Percentiles rank a stretch among this genome's conserved stretches.
Evolutionary conservation across 2,797 vertebrate species (phyloP).

Genomic region (Morelia viridis): DNA sequence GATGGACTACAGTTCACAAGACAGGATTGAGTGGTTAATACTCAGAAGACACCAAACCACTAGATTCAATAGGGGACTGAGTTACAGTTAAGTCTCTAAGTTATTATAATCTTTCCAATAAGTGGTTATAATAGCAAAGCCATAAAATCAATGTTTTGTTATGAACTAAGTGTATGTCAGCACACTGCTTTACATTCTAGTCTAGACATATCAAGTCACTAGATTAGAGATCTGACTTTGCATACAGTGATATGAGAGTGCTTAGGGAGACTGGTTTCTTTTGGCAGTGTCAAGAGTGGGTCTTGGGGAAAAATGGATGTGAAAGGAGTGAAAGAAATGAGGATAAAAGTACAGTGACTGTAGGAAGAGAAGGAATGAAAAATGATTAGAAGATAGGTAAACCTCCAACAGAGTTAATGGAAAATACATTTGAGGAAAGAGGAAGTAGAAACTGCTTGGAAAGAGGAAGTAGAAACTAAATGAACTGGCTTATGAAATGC

Average conservation of each 20-base stretch:
- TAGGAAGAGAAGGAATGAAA: neutral
- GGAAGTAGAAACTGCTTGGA: neutral
- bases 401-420: neutral
- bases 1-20: neutral
- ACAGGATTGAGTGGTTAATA: neutral
- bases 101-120: neutral
- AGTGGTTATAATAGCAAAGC: neutral
- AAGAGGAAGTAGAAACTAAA: neutral
- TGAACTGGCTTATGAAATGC: neutral
- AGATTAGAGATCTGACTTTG: neutral
- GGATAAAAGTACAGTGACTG: neutral
- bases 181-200: neutral
- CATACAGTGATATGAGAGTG: neutral
- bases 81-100: neutral
- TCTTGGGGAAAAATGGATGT: neutral
- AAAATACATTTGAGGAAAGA: neutral
- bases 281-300: neutral
- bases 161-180: neutral
- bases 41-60: neutral
- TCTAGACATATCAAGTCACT: neutral
- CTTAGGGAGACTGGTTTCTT: neutral
- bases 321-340: neutral
- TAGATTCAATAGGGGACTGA: neutral
- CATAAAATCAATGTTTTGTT: neutral
- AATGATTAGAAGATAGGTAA: neutral